phyloP scores from a whole-genome alignment of 1,140 invertebrate genomes.

The Piezodorus guildinii region DNA sequence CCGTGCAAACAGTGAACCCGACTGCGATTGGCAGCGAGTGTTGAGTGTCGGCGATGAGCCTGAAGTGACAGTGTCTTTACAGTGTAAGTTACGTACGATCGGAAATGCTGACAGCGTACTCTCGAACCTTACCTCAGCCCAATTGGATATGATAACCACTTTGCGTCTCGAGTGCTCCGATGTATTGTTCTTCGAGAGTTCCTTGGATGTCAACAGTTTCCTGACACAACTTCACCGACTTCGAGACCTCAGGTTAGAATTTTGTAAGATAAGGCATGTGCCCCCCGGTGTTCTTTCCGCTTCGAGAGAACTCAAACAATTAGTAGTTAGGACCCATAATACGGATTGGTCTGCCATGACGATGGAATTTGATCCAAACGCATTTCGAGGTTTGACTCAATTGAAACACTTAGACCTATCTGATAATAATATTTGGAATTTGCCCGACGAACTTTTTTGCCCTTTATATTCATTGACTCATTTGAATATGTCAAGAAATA shows the following conservation, averaged over 20 bases:
- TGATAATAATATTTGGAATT: slow-evolving; percentile 68
- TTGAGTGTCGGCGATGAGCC: slow-evolving; percentile 50
- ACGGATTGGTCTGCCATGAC: slow-evolving; percentile 68
- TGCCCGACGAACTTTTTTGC: slow-evolving; percentile 62
- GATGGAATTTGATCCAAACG: slow-evolving; percentile 57
- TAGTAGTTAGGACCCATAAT: slow-evolving; percentile 62
- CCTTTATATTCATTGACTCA: slow-evolving; percentile 51
- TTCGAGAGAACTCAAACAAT: slow-evolving; percentile 49
- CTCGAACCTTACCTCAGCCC: slow-evolving; percentile 48
- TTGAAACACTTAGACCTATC: slow-evolving; percentile 58
- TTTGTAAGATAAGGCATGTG: slow-evolving; percentile 65
- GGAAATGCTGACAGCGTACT: slow-evolving; percentile 54
- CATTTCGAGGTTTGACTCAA: slow-evolving; percentile 53
- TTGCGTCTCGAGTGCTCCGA: slow-evolving; percentile 66
- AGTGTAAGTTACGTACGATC: slow-evolving; percentile 60
- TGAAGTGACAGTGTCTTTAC: slow-evolving; percentile 41
- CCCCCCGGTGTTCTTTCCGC: slow-evolving; percentile 53
- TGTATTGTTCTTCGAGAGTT: slow-evolving; percentile 65
- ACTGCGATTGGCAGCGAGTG: slow-evolving; percentile 36
- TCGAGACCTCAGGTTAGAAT: slow-evolving; percentile 56
- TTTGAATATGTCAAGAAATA: slow-evolving; percentile 66
- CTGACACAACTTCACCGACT: slow-evolving; percentile 51
- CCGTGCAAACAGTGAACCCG: slow-evolving; percentile 26
- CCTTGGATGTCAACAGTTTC: slow-evolving; percentile 49
- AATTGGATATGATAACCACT: slow-evolving; percentile 52